phyloP scores from a whole-genome alignment of 2,797 vertebrate species.

The Harpagifer antarcticus region DNA sequence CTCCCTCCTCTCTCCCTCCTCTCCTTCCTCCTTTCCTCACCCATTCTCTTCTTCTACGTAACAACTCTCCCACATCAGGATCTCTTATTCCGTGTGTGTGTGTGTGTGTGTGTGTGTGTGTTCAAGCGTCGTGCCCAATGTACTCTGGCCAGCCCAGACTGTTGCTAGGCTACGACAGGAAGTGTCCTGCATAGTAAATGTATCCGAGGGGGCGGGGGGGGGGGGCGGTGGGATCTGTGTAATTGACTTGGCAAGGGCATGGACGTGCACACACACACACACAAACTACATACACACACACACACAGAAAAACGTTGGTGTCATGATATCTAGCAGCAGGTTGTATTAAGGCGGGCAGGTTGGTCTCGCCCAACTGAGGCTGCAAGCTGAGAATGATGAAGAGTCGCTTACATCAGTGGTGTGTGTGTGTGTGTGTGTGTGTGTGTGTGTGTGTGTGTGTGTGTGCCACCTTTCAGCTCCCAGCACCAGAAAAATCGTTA shows the following conservation, averaged over 20 bases:
- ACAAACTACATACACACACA: slow-evolving; percentile 22
- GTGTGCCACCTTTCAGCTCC: slow-evolving; percentile 30
- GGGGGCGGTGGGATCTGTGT: slow-evolving; percentile 45
- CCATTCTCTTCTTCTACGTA: slow-evolving; percentile 15
- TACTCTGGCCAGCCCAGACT: slow-evolving; percentile 59
- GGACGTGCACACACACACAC: slow-evolving; percentile 26
- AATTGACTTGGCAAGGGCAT: slow-evolving; percentile 74
- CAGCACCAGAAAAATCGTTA: slow-evolving; percentile 21
- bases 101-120: slow-evolving; percentile 1
- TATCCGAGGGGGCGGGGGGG: slow-evolving; percentile 47
- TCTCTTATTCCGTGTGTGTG: slow-evolving; percentile 22
- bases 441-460: slow-evolving; percentile 3
- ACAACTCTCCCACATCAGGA: slow-evolving; percentile 39
- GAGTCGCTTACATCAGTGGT: slow-evolving; percentile 43
- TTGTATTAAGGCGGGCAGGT: slow-evolving; percentile 39
- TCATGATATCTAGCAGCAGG: slow-evolving; percentile 40
- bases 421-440: slow-evolving; percentile 5
- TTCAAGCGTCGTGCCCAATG: slow-evolving; percentile 63
- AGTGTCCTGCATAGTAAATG: slow-evolving; percentile 81
- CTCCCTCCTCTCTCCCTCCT: slow-evolving; percentile 9
- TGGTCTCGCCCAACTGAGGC: slow-evolving; percentile 35
- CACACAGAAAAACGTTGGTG: slow-evolving; percentile 11
- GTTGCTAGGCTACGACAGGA: slow-evolving; percentile 85
- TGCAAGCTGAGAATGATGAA: slow-evolving; percentile 51
- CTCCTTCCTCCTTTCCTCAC: neutral